These are phyloP conservation scores for Ctenodactylus gundi DNA, from an alignment of 2,113 vertebrate species.

Conservation along the genomic window DNA sequence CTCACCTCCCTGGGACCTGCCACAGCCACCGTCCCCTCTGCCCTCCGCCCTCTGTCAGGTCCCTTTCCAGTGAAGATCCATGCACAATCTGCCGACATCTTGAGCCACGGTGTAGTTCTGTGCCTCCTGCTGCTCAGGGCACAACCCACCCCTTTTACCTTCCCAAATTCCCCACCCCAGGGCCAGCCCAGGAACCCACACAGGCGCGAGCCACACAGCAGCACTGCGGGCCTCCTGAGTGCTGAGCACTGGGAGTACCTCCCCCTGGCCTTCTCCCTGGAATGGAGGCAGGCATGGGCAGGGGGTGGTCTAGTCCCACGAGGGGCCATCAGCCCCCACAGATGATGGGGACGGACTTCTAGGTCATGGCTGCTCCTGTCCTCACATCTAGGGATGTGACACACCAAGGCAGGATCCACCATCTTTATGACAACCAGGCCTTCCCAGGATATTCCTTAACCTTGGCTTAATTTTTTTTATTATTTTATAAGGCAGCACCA, in stretches of 20 bases:
- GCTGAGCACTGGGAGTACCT: background rate
- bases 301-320: background rate
- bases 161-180: no score
- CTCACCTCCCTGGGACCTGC: background rate
- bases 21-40: fast-evolving
- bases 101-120: no score
- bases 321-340: background rate
- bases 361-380: background rate
- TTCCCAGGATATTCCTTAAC: no score
- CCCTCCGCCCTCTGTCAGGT: background rate
- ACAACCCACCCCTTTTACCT: no score
- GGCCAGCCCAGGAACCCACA: background rate
- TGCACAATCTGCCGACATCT: no score
- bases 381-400: fast-evolving
- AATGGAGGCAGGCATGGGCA: background rate
- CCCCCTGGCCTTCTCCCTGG: background rate
- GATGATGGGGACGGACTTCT: background rate
- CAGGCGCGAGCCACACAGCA: no score
- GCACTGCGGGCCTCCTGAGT: no score
- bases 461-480: no score
- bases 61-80: no score
- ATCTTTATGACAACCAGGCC: background rate
- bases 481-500: background rate
- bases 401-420: fast-evolving
- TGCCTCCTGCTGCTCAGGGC: no score